A percentile compares a stretch with the other conserved stretches of the same genome.
Evolutionary conservation across 2,888 invertebrate genomes (phyloP).

Genomic region (Drosophila cognata): DNA sequence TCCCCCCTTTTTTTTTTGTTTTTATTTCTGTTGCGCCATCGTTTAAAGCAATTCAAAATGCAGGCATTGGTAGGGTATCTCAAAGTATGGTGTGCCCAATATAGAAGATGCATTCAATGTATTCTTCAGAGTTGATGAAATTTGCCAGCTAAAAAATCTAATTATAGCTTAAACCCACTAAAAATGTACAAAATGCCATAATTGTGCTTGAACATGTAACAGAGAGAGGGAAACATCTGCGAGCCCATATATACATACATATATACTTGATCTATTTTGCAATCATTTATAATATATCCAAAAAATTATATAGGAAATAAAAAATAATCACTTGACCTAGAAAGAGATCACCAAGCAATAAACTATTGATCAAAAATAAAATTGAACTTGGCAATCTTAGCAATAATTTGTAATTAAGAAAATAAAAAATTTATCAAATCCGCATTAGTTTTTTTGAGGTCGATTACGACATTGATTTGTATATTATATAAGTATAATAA

Average conservation of each 20-base stretch:
- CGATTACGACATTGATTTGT: too few relatives aligned
- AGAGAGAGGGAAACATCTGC: background rate
- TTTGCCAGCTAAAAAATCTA: background rate
- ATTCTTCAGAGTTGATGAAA: background rate
- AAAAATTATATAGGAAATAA: background rate
- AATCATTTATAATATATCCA: background rate
- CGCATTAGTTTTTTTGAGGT: too few relatives aligned
- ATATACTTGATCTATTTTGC: background rate
- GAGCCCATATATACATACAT: background rate
- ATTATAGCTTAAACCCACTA: background rate
- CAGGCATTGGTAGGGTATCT: slow-evolving; percentile 6
- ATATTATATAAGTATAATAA: too few relatives aligned
- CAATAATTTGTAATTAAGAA: background rate
- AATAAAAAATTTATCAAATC: background rate
- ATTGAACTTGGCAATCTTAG: background rate
- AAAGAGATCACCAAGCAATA: background rate
- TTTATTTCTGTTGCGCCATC: background rate
- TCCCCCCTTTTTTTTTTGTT: background rate
- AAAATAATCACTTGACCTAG: background rate
- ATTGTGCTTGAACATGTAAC: background rate
- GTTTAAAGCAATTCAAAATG: slow-evolving; percentile 27
- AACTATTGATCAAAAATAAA: background rate
- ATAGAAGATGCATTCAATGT: background rate
- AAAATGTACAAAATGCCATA: background rate
- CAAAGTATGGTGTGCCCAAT: background rate